phyloP scores from a whole-genome alignment of 2,113 vertebrate species.

The Meriones unguiculatus region DNA sequence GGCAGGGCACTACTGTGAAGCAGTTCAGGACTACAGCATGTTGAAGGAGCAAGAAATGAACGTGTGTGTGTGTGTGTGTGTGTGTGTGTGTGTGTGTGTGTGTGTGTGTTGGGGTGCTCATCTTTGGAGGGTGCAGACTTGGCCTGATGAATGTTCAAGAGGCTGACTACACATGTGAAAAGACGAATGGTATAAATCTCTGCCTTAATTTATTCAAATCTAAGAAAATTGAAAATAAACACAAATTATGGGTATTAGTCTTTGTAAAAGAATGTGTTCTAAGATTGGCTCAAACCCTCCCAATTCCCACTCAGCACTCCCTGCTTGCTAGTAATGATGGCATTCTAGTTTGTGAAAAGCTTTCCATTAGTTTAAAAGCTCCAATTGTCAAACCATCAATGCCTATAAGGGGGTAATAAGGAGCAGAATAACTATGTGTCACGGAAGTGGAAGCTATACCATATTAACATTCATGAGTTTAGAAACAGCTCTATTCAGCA shows the following conservation, averaged over 20 bases:
- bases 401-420: slow-evolving; percentile 64
- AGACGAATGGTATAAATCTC: slow-evolving; percentile 51
- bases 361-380: slow-evolving; percentile 81
- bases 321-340: slow-evolving; percentile 65
- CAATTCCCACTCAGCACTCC: slow-evolving; percentile 66
- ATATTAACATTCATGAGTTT: slow-evolving; percentile 78
- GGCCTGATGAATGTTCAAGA: neutral
- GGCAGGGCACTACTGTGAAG: neutral
- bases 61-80: too few species aligned
- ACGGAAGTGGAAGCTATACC: slow-evolving; percentile 45
- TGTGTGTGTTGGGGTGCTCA: neutral
- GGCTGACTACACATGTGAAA: neutral
- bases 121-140: neutral
- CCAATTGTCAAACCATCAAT: slow-evolving; percentile 75
- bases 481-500: slow-evolving; percentile 46
- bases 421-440: slow-evolving; percentile 68
- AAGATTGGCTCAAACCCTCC: slow-evolving; percentile 67
- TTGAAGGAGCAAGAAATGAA: slow-evolving; percentile 6
- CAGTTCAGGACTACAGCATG: neutral
- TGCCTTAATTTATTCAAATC: slow-evolving; percentile 61
- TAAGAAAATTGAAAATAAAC: slow-evolving; percentile 75
- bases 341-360: slow-evolving; percentile 74
- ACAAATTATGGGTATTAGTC: slow-evolving; percentile 72
- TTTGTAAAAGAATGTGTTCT: slow-evolving; percentile 68
- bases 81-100: too few species aligned